These are phyloP conservation scores for Macquaria australasica DNA, from an alignment of 2,113 vertebrate genomes.

Conservation along the genomic window DNA sequence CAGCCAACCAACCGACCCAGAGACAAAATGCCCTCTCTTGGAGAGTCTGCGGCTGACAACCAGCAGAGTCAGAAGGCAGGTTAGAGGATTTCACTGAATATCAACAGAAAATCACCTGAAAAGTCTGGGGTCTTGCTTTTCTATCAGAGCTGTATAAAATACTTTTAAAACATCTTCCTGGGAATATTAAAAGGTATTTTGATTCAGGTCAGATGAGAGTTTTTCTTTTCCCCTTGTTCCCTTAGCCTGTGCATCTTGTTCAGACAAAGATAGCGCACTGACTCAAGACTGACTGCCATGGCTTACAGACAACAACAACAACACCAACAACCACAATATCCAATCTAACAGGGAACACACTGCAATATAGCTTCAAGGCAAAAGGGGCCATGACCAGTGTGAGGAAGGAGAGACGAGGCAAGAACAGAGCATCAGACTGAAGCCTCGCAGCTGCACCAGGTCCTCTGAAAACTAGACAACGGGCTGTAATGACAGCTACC, in stretches of 20 bases:
- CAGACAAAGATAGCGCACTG: conserved; percentile 74
- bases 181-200: conserved; percentile 66
- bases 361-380: conserved; percentile 68
- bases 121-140: conserved; percentile 27
- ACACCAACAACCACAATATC: conserved; percentile 62
- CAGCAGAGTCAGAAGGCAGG: conserved; percentile 22
- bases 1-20: conserved; percentile 34
- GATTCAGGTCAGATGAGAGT: conserved; percentile 58
- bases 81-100: conserved; percentile 48
- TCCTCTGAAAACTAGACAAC: conserved; percentile 71
- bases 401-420: conserved; percentile 61
- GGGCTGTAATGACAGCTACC: conserved; percentile 62
- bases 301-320: conserved; percentile 61
- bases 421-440: conserved; percentile 63
- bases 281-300: conserved; percentile 71
- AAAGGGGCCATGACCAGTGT: conserved; percentile 67
- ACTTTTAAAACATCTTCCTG: conserved; percentile 47
- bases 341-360: conserved; percentile 64
- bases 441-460: conserved; percentile 61
- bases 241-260: conserved; percentile 58
- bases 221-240: conserved; percentile 37
- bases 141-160: conserved; percentile 21
- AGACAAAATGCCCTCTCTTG: conserved; percentile 56
- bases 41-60: conserved; percentile 23
- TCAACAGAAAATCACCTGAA: conserved; percentile 25